Conservation (phyloP, 2,113 vertebrate species). For the Lathamus discolor region DNA sequence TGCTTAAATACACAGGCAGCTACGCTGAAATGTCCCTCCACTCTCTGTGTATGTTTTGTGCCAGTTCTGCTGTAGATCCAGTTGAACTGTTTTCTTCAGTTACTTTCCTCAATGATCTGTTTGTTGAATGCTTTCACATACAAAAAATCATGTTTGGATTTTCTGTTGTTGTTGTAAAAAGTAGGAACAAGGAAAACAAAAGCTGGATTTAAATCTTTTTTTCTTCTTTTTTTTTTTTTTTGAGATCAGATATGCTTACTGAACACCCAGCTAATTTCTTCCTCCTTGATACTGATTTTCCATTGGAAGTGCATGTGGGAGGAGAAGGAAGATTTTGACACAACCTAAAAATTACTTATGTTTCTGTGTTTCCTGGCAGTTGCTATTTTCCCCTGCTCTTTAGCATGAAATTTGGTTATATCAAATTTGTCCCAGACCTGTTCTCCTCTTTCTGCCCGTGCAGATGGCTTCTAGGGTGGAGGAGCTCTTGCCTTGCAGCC, state of each 20-base stretch:
- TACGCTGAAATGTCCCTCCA: neutral
- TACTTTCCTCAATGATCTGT: neutral
- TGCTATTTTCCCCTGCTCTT: neutral
- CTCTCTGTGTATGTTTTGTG: neutral
- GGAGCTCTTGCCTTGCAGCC: neutral
- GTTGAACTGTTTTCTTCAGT: neutral
- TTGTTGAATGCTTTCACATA: neutral
- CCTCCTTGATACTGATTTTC: neutral
- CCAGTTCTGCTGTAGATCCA: neutral
- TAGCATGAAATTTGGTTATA: neutral
- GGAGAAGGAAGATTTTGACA: neutral
- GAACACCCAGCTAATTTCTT: neutral
- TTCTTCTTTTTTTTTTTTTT: neutral
- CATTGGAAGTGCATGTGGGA: neutral
- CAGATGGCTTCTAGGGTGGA: neutral
- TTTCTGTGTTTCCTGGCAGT: neutral
- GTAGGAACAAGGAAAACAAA: neutral
- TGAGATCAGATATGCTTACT: neutral
- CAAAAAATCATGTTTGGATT: neutral
- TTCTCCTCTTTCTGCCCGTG: neutral
- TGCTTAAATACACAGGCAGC: neutral
- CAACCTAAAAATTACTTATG: neutral
- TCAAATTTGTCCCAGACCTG: accelerated
- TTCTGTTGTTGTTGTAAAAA: neutral
- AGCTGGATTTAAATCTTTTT: neutral